A percentile compares a stretch with the other conserved stretches of the same genome.
Evolutionary conservation across 2,888 invertebrate genomes (phyloP).

Genomic region (Ophonus ardosiacus): DNA sequence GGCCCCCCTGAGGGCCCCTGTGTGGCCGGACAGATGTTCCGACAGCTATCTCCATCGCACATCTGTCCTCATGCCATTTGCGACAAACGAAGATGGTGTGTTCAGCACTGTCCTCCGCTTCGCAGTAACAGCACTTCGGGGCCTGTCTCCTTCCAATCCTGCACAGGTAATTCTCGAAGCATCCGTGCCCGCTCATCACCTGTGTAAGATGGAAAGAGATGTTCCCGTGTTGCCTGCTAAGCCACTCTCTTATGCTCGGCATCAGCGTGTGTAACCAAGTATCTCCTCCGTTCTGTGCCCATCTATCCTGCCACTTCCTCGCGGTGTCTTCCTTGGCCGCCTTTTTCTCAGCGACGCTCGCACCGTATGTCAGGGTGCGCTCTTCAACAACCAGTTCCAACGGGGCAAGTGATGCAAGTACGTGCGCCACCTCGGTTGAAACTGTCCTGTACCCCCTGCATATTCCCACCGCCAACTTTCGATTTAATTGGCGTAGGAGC

Average conservation of each 20-base stretch:
- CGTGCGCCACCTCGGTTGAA: not conserved
- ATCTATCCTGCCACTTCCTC: slow-evolving; percentile 32
- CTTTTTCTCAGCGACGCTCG: not conserved
- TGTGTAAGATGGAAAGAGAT: not conserved
- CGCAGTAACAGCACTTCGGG: not conserved
- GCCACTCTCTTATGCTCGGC: not conserved
- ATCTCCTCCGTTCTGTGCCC: not conserved
- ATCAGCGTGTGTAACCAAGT: slow-evolving; percentile 11
- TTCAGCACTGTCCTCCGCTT: slow-evolving; percentile 27
- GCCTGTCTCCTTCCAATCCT: slow-evolving; percentile 19
- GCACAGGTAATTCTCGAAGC: slow-evolving; percentile 15
- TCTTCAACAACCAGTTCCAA: not conserved
- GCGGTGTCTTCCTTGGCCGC: not conserved
- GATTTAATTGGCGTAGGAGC: not conserved
- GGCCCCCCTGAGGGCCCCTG: too few species aligned
- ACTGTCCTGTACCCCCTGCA: slow-evolving; percentile 17
- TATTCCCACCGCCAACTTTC: not conserved
- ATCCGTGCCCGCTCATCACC: slow-evolving; percentile 29
- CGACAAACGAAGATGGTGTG: slow-evolving; percentile 42
- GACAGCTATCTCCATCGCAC: too few species aligned
- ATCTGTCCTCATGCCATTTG: too few species aligned
- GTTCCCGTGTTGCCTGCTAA: not conserved
- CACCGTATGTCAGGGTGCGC: not conserved
- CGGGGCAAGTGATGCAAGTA: not conserved
- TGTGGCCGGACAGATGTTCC: too few species aligned